phyloP scores from a whole-genome alignment of 92 coral and sea anemone genomes.

The Hydrozoanthus gracilis region DNA sequence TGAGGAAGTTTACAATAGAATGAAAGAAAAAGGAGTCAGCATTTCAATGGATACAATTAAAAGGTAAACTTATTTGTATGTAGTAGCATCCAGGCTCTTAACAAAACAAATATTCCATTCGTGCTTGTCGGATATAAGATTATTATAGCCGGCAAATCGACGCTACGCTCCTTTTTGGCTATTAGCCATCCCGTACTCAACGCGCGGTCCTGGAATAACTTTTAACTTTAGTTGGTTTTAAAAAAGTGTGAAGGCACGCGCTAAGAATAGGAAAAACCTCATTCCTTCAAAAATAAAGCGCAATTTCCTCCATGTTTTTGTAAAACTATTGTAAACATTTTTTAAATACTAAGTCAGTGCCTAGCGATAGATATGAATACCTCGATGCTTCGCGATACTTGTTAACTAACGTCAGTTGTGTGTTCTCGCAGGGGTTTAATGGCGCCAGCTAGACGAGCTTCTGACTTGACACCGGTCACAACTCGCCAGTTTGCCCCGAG shows the following conservation, averaged over 20 bases:
- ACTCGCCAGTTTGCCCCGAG: slow-evolving; percentile 53
- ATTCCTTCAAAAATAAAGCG: no score
- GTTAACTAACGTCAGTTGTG: background rate
- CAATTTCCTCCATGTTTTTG: no score
- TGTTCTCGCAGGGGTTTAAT: slow-evolving; percentile 68
- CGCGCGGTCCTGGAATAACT: no score
- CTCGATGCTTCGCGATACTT: background rate
- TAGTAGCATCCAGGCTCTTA: background rate
- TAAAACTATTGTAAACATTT: no score
- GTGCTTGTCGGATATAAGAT: background rate
- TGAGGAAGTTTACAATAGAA: slow-evolving; percentile 70
- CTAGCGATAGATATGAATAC: background rate
- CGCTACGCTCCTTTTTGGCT: no score
- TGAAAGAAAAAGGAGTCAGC: slow-evolving; percentile 81
- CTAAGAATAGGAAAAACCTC: no score
- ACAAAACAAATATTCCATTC: background rate
- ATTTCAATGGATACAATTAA: slow-evolving; percentile 86
- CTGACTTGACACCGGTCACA: slow-evolving; percentile 59
- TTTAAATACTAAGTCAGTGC: no score
- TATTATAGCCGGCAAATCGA: no score
- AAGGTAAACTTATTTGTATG: slow-evolving; percentile 47
- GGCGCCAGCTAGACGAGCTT: slow-evolving; percentile 91
- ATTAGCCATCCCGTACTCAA: no score
- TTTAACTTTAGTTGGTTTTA: no score
- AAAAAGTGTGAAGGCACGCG: no score